Conservation (phyloP, 2,888 invertebrate species). For the Elysia crispata region DNA sequence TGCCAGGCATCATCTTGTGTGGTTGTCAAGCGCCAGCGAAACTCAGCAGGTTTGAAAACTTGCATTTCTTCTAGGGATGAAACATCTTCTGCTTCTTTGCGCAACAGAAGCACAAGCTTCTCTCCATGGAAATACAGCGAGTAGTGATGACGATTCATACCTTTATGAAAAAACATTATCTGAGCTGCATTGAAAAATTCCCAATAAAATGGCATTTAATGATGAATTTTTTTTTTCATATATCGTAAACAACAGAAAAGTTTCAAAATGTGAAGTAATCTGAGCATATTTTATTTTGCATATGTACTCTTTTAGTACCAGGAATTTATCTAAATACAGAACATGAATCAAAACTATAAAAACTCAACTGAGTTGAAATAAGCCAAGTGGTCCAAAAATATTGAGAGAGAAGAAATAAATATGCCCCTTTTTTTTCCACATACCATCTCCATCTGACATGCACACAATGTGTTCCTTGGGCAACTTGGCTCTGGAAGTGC, state of each 20-base stretch:
- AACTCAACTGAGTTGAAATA: too few relatives aligned
- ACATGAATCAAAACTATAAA: too few relatives aligned
- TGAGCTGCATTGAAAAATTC: neutral
- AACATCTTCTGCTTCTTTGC: slow-evolving; percentile 91
- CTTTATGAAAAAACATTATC: slow-evolving; percentile 79
- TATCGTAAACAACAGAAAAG: too few relatives aligned
- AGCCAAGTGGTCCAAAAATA: too few relatives aligned
- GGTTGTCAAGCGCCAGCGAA: slow-evolving; percentile 96
- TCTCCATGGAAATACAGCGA: slow-evolving; percentile 98
- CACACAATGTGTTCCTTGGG: slow-evolving; percentile 97
- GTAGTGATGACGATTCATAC: slow-evolving; percentile 99
- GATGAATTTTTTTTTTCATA: neutral
- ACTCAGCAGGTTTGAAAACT: slow-evolving; percentile 92
- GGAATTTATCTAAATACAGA: too few relatives aligned
- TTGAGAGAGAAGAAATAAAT: too few relatives aligned
- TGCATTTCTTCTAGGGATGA: slow-evolving; percentile 69
- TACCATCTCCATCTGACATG: slow-evolving; percentile 97
- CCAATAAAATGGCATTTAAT: neutral
- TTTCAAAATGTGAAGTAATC: neutral
- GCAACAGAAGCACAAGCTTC: slow-evolving; percentile 92
- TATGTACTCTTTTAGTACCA: neutral
- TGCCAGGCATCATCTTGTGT: slow-evolving; percentile 99
- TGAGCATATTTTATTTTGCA: neutral
- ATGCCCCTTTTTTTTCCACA: too few relatives aligned
- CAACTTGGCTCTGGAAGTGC: slow-evolving; percentile 47